Base-by-base conservation (phyloP, 2,888 invertebrate genomes). In the Cetonia aurata region DNA sequence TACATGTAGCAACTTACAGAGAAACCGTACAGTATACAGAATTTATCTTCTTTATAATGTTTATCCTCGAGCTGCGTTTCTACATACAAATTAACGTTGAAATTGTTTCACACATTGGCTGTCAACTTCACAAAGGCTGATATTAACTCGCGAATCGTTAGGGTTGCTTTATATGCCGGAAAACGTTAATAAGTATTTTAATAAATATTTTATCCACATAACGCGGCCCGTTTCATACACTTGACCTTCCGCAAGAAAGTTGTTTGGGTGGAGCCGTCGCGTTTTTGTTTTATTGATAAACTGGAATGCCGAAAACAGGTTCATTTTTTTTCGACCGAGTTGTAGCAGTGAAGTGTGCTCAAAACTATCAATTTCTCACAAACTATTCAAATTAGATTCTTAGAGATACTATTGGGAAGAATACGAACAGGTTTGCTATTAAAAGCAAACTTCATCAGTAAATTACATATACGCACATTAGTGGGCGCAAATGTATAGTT, bases 401-500 rank as follows among this genome's bases (percentile, higher is more conserved):
- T 52, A 13, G 3, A 33, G 13, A 9, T 44, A 50, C 31, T 19
- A 33, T 15, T 17, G 17, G 1, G 12, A 17, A 12, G 12, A 50
- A 62, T 10, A 62, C 48, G 12, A 65, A 65, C 50, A 12, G 41
- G 62, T 65, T 65, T n/a, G 50, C n/a, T n/a, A 37, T n/a, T 52
- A 33, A 37, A 37, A 37, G 25, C 6, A 12, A 15, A 31, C n/a
- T 19, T n/a, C 17, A 50, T n/a, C 19, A 12, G 25, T 15, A 10
- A n/a, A n/a, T n/a, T n/a, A n/a, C n/a, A n/a, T 9, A 50, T 17
- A 50, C 9, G 50, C 12, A 15, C n/a, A n/a, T n/a, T n/a, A n/a
- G n/a, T n/a, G n/a, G n/a, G n/a, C n/a, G n/a, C n/a, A n/a, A n/a
- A n/a, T n/a, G n/a, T n/a, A n/a, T n/a, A n/a, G n/a, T n/a, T n/a